Evolutionary conservation across 2,113 vertebrate genomes (phyloP).

Genomic region (Laticauda laticaudata): DNA sequence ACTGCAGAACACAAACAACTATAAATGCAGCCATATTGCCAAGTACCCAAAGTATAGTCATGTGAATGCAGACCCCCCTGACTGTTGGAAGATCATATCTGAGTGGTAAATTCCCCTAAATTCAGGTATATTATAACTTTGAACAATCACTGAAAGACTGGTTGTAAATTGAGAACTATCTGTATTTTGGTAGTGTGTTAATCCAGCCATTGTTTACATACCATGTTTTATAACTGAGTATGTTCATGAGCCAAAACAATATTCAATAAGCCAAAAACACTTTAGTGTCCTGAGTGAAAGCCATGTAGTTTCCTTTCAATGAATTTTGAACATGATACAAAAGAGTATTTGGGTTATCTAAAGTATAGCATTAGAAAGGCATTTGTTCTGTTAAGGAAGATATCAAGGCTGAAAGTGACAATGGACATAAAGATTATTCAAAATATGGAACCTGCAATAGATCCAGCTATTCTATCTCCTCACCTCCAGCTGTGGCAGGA

Average conservation of each 20-base stretch:
- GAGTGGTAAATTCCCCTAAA: background rate
- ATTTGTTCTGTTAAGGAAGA: background rate
- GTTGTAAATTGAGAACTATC: background rate
- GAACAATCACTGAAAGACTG: background rate
- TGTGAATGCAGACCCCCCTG: background rate
- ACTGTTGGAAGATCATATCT: background rate
- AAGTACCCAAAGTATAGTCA: background rate
- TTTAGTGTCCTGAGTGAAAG: background rate
- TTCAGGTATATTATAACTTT: background rate
- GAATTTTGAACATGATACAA: background rate
- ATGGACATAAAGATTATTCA: background rate
- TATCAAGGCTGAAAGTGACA: background rate
- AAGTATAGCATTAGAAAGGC: background rate
- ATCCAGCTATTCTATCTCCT: slow-evolving; percentile 23
- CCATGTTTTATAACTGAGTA: background rate
- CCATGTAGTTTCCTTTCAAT: background rate
- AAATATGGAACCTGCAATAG: background rate
- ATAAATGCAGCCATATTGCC: background rate
- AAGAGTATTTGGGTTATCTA: background rate
- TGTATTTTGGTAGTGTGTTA: background rate
- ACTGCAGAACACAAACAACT: background rate
- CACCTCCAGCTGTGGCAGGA: slow-evolving; percentile 90
- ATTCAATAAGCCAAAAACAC: background rate
- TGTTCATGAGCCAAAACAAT: background rate
- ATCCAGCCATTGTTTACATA: background rate